A percentile compares a stretch with the other conserved stretches of the same genome.
phyloP scores from a whole-genome alignment of 2,113 vertebrate species.

The Chaetops frenatus region DNA sequence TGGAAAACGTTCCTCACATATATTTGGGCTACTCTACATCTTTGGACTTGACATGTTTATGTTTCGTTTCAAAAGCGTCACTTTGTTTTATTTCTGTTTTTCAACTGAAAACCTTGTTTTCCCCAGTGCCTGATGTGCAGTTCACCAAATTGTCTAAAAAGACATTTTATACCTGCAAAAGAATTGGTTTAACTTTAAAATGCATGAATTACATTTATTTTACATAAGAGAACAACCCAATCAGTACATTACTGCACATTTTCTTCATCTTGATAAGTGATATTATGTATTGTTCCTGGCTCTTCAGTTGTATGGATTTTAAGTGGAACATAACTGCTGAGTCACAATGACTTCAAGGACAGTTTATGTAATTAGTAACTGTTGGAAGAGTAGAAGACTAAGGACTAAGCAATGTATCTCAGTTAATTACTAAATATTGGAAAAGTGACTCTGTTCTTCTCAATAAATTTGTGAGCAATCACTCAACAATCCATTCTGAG shows the following conservation, averaged over 20 bases:
- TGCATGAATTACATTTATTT: neutral
- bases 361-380: neutral
- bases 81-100: neutral
- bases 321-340: neutral
- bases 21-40: rapidly evolving
- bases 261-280: neutral
- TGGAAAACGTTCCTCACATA: neutral
- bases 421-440: neutral
- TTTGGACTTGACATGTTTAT: neutral
- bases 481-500: neutral
- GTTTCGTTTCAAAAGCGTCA: neutral
- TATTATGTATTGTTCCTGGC: neutral
- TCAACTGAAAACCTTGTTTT: neutral
- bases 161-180: neutral
- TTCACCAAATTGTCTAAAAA: neutral
- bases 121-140: neutral
- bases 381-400: neutral
- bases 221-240: neutral
- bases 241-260: neutral
- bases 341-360: neutral
- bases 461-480: neutral
- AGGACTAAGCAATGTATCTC: neutral
- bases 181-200: neutral
- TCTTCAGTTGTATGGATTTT: neutral
- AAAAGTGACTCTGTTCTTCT: neutral